Conservation (phyloP, 1,140 invertebrate species). For the Hestina assimilis region DNA sequence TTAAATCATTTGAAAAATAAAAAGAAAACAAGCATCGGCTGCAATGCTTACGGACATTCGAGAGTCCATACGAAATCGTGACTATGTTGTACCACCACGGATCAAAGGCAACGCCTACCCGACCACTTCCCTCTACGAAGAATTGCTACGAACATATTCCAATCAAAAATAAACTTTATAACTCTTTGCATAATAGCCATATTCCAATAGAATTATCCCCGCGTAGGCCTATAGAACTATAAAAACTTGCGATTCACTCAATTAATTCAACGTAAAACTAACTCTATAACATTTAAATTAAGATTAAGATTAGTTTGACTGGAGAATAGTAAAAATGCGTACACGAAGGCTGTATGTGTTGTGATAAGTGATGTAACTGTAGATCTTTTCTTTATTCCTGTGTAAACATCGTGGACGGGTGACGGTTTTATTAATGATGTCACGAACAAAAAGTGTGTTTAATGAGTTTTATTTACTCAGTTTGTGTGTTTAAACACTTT, state of each 20-base stretch:
- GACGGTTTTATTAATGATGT: constrained; percentile 14
- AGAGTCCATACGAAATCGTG: constrained; percentile 35
- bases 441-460: background rate
- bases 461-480: background rate
- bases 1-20: constrained; percentile 20
- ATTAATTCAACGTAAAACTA: background rate
- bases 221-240: constrained; percentile 6
- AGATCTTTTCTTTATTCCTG: constrained; percentile 10
- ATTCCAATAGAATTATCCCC: background rate
- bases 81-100: constrained; percentile 41
- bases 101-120: constrained; percentile 58
- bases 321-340: background rate
- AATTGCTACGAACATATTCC: background rate
- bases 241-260: background rate
- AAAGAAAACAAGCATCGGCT: constrained; percentile 8
- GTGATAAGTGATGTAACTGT: background rate
- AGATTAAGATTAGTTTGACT: background rate
- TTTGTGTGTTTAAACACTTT: constrained; percentile 6
- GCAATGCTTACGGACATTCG: constrained; percentile 20
- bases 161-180: constrained; percentile 34
- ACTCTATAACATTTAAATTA: background rate
- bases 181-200: constrained; percentile 24
- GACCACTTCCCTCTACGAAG: constrained; percentile 40
- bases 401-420: constrained; percentile 9
- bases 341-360: constrained; percentile 10